Evolutionary conservation across 2,113 vertebrate species (phyloP).

Genomic region (Ornithorhynchus anatinus): DNA sequence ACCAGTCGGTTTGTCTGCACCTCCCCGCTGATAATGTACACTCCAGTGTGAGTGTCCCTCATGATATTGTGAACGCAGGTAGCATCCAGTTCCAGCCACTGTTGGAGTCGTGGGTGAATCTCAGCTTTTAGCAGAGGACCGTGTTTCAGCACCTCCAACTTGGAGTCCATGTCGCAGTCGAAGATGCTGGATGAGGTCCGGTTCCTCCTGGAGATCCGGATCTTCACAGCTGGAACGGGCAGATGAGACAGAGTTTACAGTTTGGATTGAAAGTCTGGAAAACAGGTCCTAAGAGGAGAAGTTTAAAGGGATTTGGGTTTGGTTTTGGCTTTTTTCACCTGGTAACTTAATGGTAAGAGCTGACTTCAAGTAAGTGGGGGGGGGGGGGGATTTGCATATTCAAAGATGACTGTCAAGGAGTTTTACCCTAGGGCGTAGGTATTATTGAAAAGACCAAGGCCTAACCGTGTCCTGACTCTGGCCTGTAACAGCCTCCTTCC

Average conservation of each 20-base stretch:
- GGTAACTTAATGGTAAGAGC: too few species aligned
- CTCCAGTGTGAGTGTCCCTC: constrained; percentile 63
- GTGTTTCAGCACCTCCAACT: constrained; percentile 78
- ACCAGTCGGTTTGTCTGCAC: constrained; percentile 75
- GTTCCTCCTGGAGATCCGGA: constrained; percentile 75
- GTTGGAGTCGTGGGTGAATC: constrained; percentile 69
- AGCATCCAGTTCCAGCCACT: constrained; percentile 82
- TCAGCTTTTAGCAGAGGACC: constrained; percentile 74
- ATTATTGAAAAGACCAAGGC: too few species aligned
- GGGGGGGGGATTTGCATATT: too few species aligned
- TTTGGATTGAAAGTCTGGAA: too few species aligned
- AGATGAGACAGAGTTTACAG: background rate
- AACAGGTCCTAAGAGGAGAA: too few species aligned
- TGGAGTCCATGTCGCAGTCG: constrained; percentile 74
- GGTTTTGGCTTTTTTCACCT: too few species aligned
- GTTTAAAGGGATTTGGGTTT: background rate
- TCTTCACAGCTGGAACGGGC: constrained; percentile 74
- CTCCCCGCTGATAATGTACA: constrained; percentile 75
- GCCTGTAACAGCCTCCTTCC: too few species aligned
- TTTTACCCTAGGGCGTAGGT: too few species aligned
- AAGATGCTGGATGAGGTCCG: constrained; percentile 66
- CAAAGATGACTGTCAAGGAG: too few species aligned
- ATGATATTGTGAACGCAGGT: constrained; percentile 83
- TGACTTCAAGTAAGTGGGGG: too few species aligned
- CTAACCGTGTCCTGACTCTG: too few species aligned